These are phyloP conservation scores for Cebus imitator DNA, from an alignment of 2,113 vertebrate species.

Conservation along the genomic window DNA sequence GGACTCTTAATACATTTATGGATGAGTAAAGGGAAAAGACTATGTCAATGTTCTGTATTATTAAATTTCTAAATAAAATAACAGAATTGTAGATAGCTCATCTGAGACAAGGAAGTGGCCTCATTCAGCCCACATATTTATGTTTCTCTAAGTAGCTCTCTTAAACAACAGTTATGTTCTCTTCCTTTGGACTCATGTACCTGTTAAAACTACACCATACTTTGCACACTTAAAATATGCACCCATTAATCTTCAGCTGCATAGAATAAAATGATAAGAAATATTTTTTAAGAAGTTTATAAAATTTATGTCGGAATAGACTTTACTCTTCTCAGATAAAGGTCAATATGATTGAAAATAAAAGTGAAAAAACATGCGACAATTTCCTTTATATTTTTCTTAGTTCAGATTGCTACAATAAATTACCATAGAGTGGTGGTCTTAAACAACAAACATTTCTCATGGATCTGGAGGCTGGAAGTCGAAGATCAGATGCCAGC, in stretches of 20 bases:
- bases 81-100: neutral
- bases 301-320: neutral
- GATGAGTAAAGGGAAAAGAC: neutral
- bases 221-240: neutral
- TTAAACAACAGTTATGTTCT: neutral
- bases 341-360: neutral
- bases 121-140: neutral
- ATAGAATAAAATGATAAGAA: neutral
- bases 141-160: neutral
- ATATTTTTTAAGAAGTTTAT: neutral
- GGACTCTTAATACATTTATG: neutral
- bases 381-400: neutral
- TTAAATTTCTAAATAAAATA: neutral
- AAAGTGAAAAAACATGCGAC: neutral
- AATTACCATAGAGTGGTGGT: neutral
- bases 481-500: fast-evolving
- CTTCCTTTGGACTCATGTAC: neutral
- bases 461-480: neutral
- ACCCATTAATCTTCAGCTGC: neutral
- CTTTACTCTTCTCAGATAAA: neutral
- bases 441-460: neutral
- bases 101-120: neutral
- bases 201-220: neutral
- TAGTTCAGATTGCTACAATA: neutral
- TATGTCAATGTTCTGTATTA: neutral